Evolutionary conservation across 1,140 invertebrate species (phyloP).

Genomic region (Magallana angulata): DNA sequence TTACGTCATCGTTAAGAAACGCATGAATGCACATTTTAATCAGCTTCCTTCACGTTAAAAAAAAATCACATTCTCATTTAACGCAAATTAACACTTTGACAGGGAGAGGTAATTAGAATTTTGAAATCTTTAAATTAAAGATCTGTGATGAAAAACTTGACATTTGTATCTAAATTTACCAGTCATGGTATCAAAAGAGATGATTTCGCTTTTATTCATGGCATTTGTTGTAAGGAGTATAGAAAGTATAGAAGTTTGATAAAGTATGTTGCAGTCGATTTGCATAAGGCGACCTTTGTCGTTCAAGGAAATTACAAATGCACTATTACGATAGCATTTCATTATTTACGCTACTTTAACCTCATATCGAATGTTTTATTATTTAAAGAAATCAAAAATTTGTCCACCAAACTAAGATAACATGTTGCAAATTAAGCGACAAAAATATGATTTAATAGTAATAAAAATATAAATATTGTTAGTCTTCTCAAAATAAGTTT

Average conservation of each 20-base stretch:
- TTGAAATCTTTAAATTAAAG: slow-evolving; percentile 7
- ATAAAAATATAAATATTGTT: no score
- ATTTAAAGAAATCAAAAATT: no score
- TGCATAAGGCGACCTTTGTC: slow-evolving; percentile 7
- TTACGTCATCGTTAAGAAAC: background rate
- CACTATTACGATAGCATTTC: background rate
- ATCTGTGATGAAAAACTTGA: background rate
- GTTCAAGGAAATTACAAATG: background rate
- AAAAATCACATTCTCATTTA: background rate
- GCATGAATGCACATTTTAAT: slow-evolving; percentile 29
- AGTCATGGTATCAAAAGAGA: background rate
- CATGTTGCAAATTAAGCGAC: no score
- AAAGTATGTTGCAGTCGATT: background rate
- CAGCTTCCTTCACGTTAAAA: slow-evolving; percentile 17
- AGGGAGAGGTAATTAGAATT: slow-evolving; percentile 8
- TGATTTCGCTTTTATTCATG: background rate
- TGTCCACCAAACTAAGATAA: no score
- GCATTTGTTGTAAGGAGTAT: background rate
- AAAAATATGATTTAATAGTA: no score
- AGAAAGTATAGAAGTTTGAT: background rate
- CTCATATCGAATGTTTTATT: no score
- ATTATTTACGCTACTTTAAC: background rate
- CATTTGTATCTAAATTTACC: slow-evolving; percentile 1
- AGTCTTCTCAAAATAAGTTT: no score
- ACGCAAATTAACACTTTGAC: slow-evolving; percentile 9